Evolutionary conservation across 2,797 vertebrate genomes (phyloP).

Genomic region (Myotis pilosus): DNA sequence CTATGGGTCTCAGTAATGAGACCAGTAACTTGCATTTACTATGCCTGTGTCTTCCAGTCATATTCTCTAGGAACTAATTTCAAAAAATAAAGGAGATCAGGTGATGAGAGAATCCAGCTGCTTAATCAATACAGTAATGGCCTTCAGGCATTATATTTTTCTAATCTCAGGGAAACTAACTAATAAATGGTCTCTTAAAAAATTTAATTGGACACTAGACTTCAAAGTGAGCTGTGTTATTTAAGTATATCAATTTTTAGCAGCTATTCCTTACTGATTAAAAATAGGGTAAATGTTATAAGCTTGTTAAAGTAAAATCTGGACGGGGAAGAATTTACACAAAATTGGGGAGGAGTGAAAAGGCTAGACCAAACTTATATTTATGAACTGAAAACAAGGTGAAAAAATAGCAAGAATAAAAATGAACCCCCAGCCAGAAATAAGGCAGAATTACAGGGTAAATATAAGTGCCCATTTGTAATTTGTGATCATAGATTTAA

Average conservation of each 20-base stretch:
- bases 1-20: neutral
- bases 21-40: neutral
- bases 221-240: constrained; percentile 42
- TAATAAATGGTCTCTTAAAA: neutral
- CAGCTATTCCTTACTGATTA: neutral
- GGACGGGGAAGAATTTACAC: neutral
- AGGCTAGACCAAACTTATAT: neutral
- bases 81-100: neutral
- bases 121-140: neutral
- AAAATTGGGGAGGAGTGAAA: neutral
- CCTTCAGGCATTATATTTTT: neutral
- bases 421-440: neutral
- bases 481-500: neutral
- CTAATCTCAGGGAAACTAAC: neutral
- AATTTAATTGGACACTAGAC: constrained; percentile 13
- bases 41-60: neutral
- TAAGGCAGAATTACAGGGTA: neutral
- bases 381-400: neutral
- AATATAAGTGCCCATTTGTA: neutral
- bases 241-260: constrained; percentile 35
- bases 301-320: constrained; percentile 22
- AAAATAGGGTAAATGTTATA: constrained; percentile 18
- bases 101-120: neutral
- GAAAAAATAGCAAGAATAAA: neutral
- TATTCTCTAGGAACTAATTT: constrained; percentile 29